Base-by-base conservation (phyloP, 2,888 invertebrate species). In the Papilio demoleus region DNA sequence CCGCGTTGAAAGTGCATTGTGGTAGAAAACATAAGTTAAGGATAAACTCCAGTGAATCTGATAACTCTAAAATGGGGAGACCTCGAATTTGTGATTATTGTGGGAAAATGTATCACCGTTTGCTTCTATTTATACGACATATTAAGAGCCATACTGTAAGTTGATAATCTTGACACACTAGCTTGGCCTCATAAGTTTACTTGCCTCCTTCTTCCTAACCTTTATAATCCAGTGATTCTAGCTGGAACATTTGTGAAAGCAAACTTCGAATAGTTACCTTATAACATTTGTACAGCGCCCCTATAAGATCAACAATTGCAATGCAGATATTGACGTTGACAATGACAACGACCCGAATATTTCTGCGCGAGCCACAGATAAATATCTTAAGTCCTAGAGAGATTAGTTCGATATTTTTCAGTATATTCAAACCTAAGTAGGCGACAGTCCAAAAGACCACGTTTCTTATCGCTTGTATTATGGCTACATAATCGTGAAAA, bases 1-100 rank as follows among this genome's bases (percentile, higher is more conserved):
- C 61, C 67, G 76, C 79, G 3, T 67, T 91, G 9, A 83, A 81
- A 61, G 73, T 81, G 19, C 91, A 91, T 75, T 78, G 81, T 2
- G 47, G 66, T 0, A 82, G 73, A 61, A 27, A 40, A 0, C 90
- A 90, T 74, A 76, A 80, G 1, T 74, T 80, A 4, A 83, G 74
- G 71, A 75, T 78, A 12, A 22, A 12, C n/a, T 17, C 17, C 17
- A 47, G 9, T 22, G 71, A 68, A 34, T 40, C 67, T 0, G 72
- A 71, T 38, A 64, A 19, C 11, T 63, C 69, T 45, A 27, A 71
- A 45, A 47, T 17, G 12, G 9, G 66, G 4, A 76, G 65, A 12
- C 5, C 68, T 2, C 71, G 68, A 60, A 70, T 83, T 8, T 90
- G 88, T 71, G 78, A 76, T 47, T 56, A 73, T 38, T 89, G 90